These are phyloP conservation scores for Corythucha ciliata DNA, from an alignment of 2,888 invertebrate species.

Conservation along the genomic window DNA sequence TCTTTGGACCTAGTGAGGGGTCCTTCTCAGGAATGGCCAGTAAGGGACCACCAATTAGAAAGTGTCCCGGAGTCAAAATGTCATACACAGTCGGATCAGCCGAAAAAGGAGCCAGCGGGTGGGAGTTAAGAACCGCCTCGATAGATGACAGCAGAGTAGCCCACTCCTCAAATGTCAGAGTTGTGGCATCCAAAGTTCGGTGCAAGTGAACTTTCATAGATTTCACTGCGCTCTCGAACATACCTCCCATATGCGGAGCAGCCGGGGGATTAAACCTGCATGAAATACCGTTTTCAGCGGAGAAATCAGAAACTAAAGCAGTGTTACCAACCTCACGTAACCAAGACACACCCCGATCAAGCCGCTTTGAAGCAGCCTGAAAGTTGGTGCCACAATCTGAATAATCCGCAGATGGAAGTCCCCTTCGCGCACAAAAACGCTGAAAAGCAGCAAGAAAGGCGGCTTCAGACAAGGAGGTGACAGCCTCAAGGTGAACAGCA, in stretches of 20 bases:
- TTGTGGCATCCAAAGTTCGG: not conserved
- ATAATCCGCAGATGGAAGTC: conserved; percentile 31
- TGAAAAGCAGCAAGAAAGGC: conserved; percentile 35
- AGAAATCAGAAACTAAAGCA: too few relatives aligned
- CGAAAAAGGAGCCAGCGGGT: conserved; percentile 7
- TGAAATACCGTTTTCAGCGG: not conserved
- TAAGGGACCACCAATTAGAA: conserved; percentile 3
- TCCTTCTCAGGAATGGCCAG: not conserved
- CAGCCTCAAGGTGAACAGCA: conserved; percentile 32
- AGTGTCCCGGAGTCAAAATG: not conserved
- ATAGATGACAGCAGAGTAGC: not conserved
- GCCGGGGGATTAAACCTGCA: not conserved
- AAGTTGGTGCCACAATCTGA: conserved; percentile 39
- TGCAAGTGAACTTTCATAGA: conserved; percentile 12
- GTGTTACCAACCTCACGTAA: too few relatives aligned
- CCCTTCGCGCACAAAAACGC: conserved; percentile 35
- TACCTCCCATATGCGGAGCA: conserved; percentile 8
- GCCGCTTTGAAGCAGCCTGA: conserved; percentile 35
- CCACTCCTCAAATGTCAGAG: conserved; percentile 8
- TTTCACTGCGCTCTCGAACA: conserved; percentile 19
- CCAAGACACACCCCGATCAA: too few relatives aligned
- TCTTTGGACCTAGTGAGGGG: not conserved
- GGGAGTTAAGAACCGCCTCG: conserved; percentile 13
- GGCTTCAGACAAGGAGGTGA: conserved; percentile 35
- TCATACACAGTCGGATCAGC: not conserved